A percentile compares a stretch with the other conserved stretches of the same genome.
phyloP scores from a whole-genome alignment of 1,140 invertebrate species.

The Brachystomella parvula region DNA sequence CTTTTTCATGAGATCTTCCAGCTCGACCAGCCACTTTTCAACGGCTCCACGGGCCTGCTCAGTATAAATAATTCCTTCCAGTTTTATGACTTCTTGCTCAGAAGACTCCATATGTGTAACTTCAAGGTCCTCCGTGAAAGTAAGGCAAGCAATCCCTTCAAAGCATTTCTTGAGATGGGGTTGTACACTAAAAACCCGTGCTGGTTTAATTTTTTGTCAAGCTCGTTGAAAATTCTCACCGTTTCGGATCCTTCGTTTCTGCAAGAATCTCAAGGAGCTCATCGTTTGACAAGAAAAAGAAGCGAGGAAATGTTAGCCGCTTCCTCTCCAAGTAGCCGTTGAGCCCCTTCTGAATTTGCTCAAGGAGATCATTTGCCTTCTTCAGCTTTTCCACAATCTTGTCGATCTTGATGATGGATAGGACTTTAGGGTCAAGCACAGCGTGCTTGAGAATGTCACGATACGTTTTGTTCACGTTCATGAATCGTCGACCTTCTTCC shows the following conservation, averaged over 20 bases:
- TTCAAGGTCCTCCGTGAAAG: constrained; percentile 77
- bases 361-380: constrained; percentile 77
- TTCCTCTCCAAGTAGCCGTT: constrained; percentile 95
- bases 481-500: constrained; percentile 80
- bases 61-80: constrained; percentile 76
- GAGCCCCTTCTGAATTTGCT: constrained; percentile 83
- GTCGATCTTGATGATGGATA: constrained; percentile 79
- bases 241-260: constrained; percentile 90
- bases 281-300: constrained; percentile 97
- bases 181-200: constrained; percentile 60
- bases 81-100: constrained; percentile 71
- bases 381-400: constrained; percentile 85
- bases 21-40: constrained; percentile 90
- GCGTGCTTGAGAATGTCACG: constrained; percentile 87
- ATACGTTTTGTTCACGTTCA: constrained; percentile 91
- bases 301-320: constrained; percentile 83
- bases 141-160: constrained; percentile 77
- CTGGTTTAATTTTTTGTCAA: constrained; percentile 6
- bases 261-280: constrained; percentile 92
- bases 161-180: constrained; percentile 97
- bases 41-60: constrained; percentile 84
- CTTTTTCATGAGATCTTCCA: constrained; percentile 84
- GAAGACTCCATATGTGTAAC: constrained; percentile 83
- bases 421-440: constrained; percentile 65
- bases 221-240: constrained; percentile 47